These are phyloP conservation scores for Emydura subglobosa DNA, from an alignment of 2,113 vertebrate genomes.

Conservation along the genomic window DNA sequence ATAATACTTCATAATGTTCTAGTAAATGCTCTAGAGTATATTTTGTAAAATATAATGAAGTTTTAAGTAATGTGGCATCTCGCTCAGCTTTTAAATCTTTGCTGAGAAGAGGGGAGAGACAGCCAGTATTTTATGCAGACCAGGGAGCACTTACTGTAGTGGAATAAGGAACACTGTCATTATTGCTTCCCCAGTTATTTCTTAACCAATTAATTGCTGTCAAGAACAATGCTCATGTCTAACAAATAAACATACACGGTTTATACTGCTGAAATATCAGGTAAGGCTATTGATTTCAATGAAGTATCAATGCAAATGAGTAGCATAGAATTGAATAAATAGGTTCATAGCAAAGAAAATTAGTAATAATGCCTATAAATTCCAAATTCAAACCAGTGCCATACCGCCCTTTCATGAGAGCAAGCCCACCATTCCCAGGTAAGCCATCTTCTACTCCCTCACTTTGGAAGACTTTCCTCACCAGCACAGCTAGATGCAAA, in stretches of 20 bases:
- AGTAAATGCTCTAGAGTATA: constrained; percentile 68
- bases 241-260: not conserved
- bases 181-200: constrained; percentile 43
- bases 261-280: not conserved
- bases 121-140: constrained; percentile 34
- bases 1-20: constrained; percentile 67
- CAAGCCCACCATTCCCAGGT: not conserved
- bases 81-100: constrained; percentile 59
- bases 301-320: not conserved
- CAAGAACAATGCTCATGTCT: not conserved
- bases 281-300: not conserved
- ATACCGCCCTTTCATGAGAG: not conserved
- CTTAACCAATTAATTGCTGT: not conserved
- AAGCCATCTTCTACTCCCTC: not conserved
- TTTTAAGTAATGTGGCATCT: constrained; percentile 61
- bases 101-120: constrained; percentile 28
- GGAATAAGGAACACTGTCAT: constrained; percentile 54
- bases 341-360: not conserved
- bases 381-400: not conserved
- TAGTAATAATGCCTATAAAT: not conserved
- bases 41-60: constrained; percentile 69
- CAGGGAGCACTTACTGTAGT: constrained; percentile 31
- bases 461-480: constrained; percentile 1
- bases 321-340: not conserved
- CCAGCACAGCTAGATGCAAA: constrained; percentile 1